Conservation (phyloP, 2,797 vertebrate species). For the Labroides dimidiatus region DNA sequence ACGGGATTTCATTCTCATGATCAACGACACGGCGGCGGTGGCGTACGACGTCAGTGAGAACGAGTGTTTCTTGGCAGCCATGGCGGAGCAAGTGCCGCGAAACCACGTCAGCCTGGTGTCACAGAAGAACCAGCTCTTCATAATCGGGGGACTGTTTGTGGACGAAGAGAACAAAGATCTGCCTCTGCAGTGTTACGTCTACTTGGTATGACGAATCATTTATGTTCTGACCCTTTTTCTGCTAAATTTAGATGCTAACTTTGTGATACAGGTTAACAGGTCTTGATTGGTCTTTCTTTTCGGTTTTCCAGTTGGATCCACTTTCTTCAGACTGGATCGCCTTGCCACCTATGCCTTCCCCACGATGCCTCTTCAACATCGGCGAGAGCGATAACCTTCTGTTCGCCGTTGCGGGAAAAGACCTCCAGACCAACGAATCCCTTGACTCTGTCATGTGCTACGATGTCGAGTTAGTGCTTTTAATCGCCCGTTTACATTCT, state of each 20-base stretch:
- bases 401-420: constrained; percentile 96
- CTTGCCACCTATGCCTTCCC: constrained; percentile 95
- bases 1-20: constrained; percentile 93
- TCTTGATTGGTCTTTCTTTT: no score
- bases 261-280: no score
- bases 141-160: constrained; percentile 95
- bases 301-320: constrained; percentile 89
- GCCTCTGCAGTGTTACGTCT: constrained; percentile 96
- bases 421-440: constrained; percentile 95
- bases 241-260: no score
- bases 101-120: constrained; percentile 95
- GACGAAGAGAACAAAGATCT: constrained; percentile 96
- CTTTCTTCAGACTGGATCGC: constrained; percentile 91
- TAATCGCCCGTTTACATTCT: background rate
- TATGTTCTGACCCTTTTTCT: no score
- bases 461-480: constrained; percentile 86
- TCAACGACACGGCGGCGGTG: constrained; percentile 95
- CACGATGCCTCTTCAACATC: constrained; percentile 94
- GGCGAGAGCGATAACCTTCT: constrained; percentile 91
- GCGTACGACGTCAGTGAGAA: constrained; percentile 96
- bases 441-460: constrained; percentile 95
- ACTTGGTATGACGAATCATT: constrained; percentile 83
- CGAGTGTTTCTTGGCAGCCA: constrained; percentile 94
- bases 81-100: constrained; percentile 96
- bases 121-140: constrained; percentile 90